Evolutionary conservation across 2,888 invertebrate species (phyloP), one percentile per base, ranked within the genome.

Genomic region (Sarcophaga carnaria): DNA sequence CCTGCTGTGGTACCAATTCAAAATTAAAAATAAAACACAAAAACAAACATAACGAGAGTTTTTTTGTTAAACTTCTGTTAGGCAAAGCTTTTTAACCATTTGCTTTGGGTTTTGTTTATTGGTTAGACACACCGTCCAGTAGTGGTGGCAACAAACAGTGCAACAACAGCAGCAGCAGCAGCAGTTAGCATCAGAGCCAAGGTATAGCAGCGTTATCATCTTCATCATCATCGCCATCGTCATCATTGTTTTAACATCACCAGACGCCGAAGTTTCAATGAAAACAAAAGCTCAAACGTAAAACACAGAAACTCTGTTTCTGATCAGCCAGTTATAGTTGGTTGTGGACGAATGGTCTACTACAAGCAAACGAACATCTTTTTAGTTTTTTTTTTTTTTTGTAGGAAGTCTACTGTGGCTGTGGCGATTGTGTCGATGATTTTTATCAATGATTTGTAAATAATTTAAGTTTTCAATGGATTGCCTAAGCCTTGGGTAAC

Each of bases 401-500:
- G 69, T 66, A 71, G 76, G 76, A 63, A 71, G 63, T 54, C 54
- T 54, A 4, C 17, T 54, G 4, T 37, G 37, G 37, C 8, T 4
- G 4, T 54, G 54, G 76, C 62, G 11, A 60, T 27, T 78, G 63
- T 81, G 78, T 75, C 74, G 77, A 84, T 86, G 80, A 86, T 86
- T 81, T 86, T 84, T 78, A 84, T 83, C 86, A 83, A 75, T 86
- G 83, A 74, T 70, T 78, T 72, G 64, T 84, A 86, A 83, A 83
- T 86, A 81, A 86, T 83, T 83, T 77, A 80, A 69, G 64, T 80
- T 76, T 76, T 80, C 70, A 80, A 66, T 76, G 84, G 66, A 75
- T 79, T 69, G 25, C 12, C 54, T 17, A 14, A 54, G 17, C 54
- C 54, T 14, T 54, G 4, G 14, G 14, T 17, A 54, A 54, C 54